A percentile compares a stretch with the other conserved stretches of the same genome.
phyloP scores from a whole-genome alignment of 92 coral and sea anemone genomes.

The Galaxea fascicularis region DNA sequence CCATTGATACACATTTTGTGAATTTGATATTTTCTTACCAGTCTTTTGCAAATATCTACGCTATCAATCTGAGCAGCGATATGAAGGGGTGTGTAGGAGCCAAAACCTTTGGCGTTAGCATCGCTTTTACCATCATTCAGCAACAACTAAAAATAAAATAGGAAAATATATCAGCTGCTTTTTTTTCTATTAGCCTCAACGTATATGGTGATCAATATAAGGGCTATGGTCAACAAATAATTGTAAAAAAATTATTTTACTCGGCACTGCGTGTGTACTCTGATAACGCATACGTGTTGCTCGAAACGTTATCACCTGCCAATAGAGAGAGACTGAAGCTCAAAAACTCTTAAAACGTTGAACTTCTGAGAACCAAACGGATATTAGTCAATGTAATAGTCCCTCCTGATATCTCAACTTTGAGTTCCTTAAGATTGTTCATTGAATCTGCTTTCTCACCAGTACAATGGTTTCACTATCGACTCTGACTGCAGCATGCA shows the following conservation, averaged over 20 bases:
- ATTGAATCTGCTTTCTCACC: conserved; percentile 36
- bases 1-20: neutral
- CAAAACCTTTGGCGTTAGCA: conserved; percentile 78
- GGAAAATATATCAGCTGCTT: neutral
- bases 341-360: no score
- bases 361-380: no score
- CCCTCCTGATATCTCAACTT: no score
- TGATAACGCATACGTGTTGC: no score
- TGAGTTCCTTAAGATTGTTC: neutral
- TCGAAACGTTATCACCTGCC: no score
- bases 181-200: no score
- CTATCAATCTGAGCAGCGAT: conserved; percentile 84
- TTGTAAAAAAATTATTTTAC: no score
- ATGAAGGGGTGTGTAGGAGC: conserved; percentile 80
- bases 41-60: conserved; percentile 65
- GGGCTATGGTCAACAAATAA: no score
- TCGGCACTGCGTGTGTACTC: no score
- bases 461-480: conserved; percentile 75
- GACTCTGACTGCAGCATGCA: conserved; percentile 79
- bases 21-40: conserved; percentile 57
- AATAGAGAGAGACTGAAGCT: no score
- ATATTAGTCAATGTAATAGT: no score
- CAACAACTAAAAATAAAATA: conserved; percentile 46
- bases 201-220: no score
- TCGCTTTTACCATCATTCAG: conserved; percentile 63